Percentiles rank a stretch among this genome's conserved stretches.
These are phyloP conservation scores for Micrasema minimum DNA, from an alignment of 1,140 invertebrate genomes.

Conservation along the genomic window DNA sequence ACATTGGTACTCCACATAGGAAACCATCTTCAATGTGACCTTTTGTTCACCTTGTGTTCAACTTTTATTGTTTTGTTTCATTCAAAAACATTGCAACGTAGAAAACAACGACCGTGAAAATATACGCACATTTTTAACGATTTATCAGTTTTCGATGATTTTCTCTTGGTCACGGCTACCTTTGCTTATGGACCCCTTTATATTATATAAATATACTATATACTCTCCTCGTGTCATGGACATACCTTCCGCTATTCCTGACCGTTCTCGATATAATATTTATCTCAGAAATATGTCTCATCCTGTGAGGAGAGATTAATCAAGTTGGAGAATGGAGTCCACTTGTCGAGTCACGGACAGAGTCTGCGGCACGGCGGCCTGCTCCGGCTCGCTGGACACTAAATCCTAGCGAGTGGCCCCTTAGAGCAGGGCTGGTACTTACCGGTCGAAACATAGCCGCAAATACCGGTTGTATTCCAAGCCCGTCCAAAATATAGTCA, in stretches of 20 bases:
- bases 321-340: constrained; percentile 47
- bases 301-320: constrained; percentile 47
- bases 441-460: background rate
- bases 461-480: background rate
- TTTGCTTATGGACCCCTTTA: background rate
- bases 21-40: too few species aligned
- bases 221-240: constrained; percentile 44
- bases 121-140: background rate
- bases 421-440: background rate
- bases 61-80: background rate
- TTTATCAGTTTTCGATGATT: background rate
- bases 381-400: constrained; percentile 13
- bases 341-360: constrained; percentile 46
- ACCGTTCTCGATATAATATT: constrained; percentile 48
- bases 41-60: background rate
- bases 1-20: too few species aligned
- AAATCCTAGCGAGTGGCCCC: background rate
- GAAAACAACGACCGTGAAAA: background rate
- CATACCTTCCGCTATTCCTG: constrained; percentile 35
- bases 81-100: background rate
- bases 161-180: background rate
- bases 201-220: constrained; percentile 39
- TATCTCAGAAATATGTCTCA: constrained; percentile 44
- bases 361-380: too few species aligned
- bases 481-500: too few species aligned